phyloP scores from a whole-genome alignment of 2,888 invertebrate species.

The Pantelozetes paolii region DNA sequence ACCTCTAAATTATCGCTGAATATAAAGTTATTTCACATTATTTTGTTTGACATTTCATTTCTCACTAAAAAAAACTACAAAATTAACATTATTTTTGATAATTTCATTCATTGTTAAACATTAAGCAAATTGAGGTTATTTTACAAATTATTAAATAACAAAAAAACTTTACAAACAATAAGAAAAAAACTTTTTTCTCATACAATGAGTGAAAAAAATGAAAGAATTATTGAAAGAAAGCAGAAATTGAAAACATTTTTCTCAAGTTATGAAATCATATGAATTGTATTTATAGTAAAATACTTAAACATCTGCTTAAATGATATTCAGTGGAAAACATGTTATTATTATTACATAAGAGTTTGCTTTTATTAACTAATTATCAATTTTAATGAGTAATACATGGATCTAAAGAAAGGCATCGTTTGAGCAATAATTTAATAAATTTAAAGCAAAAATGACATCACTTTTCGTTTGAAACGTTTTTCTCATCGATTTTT shows the following conservation, averaged over 20 bases:
- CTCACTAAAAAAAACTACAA: background rate
- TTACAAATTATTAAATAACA: background rate
- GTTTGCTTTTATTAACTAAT: background rate
- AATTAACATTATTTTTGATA: background rate
- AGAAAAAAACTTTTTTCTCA: background rate
- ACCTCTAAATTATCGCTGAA: background rate
- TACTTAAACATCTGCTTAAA: background rate
- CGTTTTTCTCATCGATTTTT: no score
- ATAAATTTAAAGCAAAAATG: no score
- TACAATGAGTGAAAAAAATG: background rate
- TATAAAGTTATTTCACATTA: background rate
- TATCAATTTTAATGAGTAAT: background rate
- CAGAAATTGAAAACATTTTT: background rate
- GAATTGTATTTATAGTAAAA: background rate
- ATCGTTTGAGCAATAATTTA: no score
- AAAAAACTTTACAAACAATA: background rate
- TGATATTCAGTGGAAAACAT: background rate
- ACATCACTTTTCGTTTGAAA: no score
- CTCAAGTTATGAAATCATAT: background rate
- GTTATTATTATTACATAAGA: slow-evolving; percentile 12
- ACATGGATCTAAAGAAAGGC: no score
- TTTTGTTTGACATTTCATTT: background rate
- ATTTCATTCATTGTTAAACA: slow-evolving; percentile 2
- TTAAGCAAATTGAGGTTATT: slow-evolving; percentile 11
- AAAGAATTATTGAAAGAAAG: background rate